Evolutionary conservation across 2,888 invertebrate species (phyloP).

Genomic region (Thecocarcelia acutangulata): DNA sequence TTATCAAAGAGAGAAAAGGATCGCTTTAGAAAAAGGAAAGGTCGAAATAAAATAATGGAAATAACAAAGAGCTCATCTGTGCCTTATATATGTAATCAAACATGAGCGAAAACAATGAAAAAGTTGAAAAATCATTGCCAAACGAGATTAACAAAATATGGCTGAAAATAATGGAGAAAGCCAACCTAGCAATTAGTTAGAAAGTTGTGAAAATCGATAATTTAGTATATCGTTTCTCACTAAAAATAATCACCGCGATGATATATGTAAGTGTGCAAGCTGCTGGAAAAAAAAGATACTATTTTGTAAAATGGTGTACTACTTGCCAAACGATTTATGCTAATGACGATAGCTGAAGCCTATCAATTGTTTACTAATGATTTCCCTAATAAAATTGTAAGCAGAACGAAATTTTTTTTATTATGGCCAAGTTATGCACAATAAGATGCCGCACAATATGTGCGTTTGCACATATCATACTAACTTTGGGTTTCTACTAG

Average conservation of each 20-base stretch:
- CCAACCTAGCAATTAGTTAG: background rate
- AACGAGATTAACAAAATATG: constrained; percentile 13
- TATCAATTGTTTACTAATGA: too few relatives aligned
- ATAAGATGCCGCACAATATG: too few relatives aligned
- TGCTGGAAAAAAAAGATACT: constrained; percentile 25
- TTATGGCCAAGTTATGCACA: background rate
- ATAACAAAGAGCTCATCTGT: too few relatives aligned
- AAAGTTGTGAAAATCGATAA: too few relatives aligned
- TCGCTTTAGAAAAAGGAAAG: too few relatives aligned
- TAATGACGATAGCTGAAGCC: too few relatives aligned
- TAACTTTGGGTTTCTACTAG: constrained; percentile 48
- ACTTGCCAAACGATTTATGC: too few relatives aligned
- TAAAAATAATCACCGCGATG: too few relatives aligned
- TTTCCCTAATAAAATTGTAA: background rate
- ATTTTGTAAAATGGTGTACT: constrained; percentile 2
- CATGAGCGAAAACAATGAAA: constrained; percentile 6
- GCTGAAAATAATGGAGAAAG: background rate
- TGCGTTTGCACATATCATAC: too few relatives aligned
- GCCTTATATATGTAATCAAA: background rate
- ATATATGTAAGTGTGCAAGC: constrained; percentile 9
- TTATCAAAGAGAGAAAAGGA: background rate
- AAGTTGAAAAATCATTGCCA: constrained; percentile 15
- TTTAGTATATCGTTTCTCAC: too few relatives aligned
- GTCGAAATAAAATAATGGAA: too few relatives aligned
- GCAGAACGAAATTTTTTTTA: too few relatives aligned